Conservation (phyloP, 2,113 vertebrate genomes). For the Oxygymnocypris stewartii region DNA sequence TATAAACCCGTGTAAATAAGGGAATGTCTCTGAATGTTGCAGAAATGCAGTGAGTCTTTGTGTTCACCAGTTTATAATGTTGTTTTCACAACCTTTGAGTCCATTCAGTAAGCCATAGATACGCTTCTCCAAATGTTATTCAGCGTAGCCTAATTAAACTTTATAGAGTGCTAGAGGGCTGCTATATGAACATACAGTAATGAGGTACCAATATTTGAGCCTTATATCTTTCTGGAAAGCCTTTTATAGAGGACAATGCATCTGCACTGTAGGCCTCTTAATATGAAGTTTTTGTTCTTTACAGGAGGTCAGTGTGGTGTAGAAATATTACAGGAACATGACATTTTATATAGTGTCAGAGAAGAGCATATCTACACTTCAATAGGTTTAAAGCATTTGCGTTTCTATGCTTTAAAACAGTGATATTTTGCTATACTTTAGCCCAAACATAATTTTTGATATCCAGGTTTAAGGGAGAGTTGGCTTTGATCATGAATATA, state of each 20-base stretch:
- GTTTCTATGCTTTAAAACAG: not conserved
- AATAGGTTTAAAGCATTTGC: not conserved
- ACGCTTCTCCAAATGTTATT: not conserved
- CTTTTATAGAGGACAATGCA: not conserved
- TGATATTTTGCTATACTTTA: not conserved
- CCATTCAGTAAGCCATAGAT: not conserved
- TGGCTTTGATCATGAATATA: not conserved
- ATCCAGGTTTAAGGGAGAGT: not conserved
- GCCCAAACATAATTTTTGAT: not conserved
- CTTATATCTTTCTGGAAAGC: not conserved
- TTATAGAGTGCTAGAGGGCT: not conserved
- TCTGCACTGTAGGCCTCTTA: not conserved
- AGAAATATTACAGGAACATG: not conserved
- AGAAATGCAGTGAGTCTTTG: no score
- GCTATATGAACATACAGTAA: not conserved
- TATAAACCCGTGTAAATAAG: no score
- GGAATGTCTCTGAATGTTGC: no score
- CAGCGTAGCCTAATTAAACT: not conserved
- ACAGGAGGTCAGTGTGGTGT: not conserved
- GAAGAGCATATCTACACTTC: not conserved
- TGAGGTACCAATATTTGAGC: not conserved
- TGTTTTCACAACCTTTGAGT: not conserved
- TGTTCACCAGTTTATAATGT: no score
- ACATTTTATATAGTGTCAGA: not conserved
- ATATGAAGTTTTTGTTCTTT: not conserved